A percentile compares a stretch with the other conserved stretches of the same genome.
Conservation (phyloP, 2,797 vertebrate genomes). For the Coracias cyanogaster region DNA sequence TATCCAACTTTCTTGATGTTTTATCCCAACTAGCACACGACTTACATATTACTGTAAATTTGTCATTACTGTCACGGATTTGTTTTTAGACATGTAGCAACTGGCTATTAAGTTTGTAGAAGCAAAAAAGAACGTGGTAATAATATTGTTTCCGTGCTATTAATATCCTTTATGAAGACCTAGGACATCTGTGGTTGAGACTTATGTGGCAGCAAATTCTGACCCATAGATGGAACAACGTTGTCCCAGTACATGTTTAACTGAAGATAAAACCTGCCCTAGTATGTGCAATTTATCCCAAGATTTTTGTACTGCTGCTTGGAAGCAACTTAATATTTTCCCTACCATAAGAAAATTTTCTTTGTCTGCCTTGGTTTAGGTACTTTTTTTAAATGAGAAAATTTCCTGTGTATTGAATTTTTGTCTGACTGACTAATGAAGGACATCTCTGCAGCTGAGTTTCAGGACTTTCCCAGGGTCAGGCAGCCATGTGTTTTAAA, state of each 20-base stretch:
- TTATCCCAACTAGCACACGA: not conserved
- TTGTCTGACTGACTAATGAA: slow-evolving; percentile 35
- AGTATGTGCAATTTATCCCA: not conserved
- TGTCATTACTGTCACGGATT: not conserved
- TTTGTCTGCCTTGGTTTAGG: not conserved
- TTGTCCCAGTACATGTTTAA: not conserved
- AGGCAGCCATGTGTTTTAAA: not conserved
- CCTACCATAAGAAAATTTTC: not conserved
- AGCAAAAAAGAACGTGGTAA: not conserved
- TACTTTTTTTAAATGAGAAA: slow-evolving; percentile 68
- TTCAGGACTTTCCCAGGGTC: slow-evolving; percentile 51
- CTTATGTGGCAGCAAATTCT: not conserved
- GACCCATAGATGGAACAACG: not conserved
- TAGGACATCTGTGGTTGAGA: not conserved
- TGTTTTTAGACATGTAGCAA: not conserved
- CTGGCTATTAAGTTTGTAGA: not conserved
- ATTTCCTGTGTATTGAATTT: slow-evolving; percentile 65
- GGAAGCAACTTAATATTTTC: not conserved
- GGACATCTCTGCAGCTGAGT: slow-evolving; percentile 4
- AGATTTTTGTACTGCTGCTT: not conserved
- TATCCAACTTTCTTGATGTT: not conserved
- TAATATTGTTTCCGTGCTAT: not conserved
- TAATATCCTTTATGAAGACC: not conserved
- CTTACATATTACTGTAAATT: not conserved
- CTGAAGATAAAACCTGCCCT: not conserved